phyloP scores from a whole-genome alignment of 1,140 invertebrate genomes.

The Drosophila azteca region DNA sequence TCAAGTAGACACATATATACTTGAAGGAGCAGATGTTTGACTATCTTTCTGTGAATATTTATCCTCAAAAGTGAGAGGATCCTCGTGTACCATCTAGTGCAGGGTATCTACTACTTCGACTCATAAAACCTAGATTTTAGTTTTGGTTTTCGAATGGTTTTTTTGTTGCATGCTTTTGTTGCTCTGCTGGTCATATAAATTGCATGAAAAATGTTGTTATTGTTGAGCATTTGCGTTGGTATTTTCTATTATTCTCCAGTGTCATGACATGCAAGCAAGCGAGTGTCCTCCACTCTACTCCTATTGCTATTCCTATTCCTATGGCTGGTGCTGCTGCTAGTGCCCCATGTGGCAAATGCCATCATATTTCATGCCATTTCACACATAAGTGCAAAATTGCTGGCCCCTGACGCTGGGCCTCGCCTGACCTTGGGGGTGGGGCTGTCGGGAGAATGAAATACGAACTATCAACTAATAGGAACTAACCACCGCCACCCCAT shows the following conservation, averaged over 20 bases:
- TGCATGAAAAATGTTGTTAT: constrained; percentile 58
- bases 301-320: constrained; percentile 1
- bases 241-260: constrained; percentile 1
- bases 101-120: too few relatives aligned
- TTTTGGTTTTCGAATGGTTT: not conserved
- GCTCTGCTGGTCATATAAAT: constrained; percentile 39
- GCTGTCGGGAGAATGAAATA: constrained; percentile 27
- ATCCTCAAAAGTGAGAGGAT: too few relatives aligned
- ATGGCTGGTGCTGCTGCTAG: constrained; percentile 3
- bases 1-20: too few relatives aligned
- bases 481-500: not conserved
- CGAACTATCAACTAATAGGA: constrained; percentile 46
- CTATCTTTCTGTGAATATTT: too few relatives aligned
- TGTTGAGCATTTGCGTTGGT: constrained; percentile 51
- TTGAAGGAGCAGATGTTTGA: too few relatives aligned
- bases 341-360: constrained; percentile 25
- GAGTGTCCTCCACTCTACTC: too few relatives aligned
- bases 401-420: constrained; percentile 50
- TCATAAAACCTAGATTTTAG: not conserved
- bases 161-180: constrained; percentile 4
- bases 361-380: constrained; percentile 41
- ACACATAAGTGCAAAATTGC: constrained; percentile 69
- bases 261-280: constrained; percentile 25
- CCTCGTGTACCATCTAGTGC: too few relatives aligned
- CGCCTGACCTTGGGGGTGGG: constrained; percentile 1